Evolutionary conservation across 2,113 vertebrate genomes (phyloP).

Genomic region (Pteruthius melanotis): DNA sequence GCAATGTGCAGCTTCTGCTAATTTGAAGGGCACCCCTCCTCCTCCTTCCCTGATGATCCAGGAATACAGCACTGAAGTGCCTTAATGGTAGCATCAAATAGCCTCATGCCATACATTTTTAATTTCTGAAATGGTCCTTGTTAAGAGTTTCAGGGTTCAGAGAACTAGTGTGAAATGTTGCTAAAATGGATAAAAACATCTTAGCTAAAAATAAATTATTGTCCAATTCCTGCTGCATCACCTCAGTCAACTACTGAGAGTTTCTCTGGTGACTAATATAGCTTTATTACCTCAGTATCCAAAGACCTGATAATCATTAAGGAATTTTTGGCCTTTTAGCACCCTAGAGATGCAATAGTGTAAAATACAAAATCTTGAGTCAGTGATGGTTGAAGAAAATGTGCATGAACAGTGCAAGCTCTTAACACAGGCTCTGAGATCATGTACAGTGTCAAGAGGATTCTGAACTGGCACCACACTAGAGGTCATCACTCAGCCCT

Average conservation of each 20-base stretch:
- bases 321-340: not conserved
- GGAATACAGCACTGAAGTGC: not conserved
- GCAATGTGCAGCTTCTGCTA: not conserved
- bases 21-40: not conserved
- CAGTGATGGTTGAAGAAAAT: not conserved
- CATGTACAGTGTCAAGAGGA: not conserved
- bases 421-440: not conserved
- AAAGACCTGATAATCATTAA: not conserved
- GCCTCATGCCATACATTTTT: slow-evolving; percentile 43
- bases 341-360: not conserved
- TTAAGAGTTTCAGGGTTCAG: slow-evolving; percentile 1
- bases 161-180: not conserved
- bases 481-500: not conserved
- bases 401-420: not conserved
- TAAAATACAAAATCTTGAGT: not conserved
- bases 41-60: slow-evolving; percentile 8
- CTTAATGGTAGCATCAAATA: slow-evolving; percentile 49
- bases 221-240: not conserved
- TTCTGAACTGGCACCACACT: not conserved
- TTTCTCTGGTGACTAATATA: not conserved
- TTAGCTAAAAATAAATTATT: not conserved
- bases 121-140: slow-evolving; percentile 21
- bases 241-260: not conserved
- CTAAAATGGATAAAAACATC: not conserved
- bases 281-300: not conserved